A percentile compares a stretch with the other conserved stretches of the same genome.
Conservation (phyloP, 2,888 invertebrate species). For the Horisme vitalbata region DNA sequence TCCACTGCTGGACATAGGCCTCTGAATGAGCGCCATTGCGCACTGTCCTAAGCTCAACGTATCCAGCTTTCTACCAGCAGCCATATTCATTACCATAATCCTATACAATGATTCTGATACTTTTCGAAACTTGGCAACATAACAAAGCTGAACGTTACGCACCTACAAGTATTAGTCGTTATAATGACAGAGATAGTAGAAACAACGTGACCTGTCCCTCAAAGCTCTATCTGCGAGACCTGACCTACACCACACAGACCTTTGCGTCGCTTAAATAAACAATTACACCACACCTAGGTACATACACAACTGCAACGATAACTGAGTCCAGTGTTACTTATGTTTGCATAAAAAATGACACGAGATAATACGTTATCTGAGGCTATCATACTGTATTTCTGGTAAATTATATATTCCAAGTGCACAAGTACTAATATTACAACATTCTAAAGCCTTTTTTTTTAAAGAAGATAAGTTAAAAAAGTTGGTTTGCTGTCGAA, state of each 20-base stretch:
- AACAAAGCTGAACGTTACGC: not conserved
- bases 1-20: too few relatives aligned
- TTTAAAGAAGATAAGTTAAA: too few relatives aligned
- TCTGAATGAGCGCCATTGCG: too few relatives aligned
- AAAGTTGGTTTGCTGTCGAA: slow-evolving; percentile 14
- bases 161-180: not conserved
- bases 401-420: slow-evolving; percentile 19
- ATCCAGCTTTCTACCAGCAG: too few relatives aligned
- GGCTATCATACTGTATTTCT: slow-evolving; percentile 34
- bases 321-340: slow-evolving; percentile 69
- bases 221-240: slow-evolving; percentile 51
- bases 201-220: slow-evolving; percentile 29
- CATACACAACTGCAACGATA: slow-evolving; percentile 51
- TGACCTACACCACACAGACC: slow-evolving; percentile 67
- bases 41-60: too few relatives aligned
- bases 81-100: not conserved
- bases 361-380: slow-evolving; percentile 49
- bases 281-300: slow-evolving; percentile 42
- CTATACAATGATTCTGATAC: too few relatives aligned
- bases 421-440: too few relatives aligned
- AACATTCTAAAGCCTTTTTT: too few relatives aligned
- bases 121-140: not conserved
- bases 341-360: slow-evolving; percentile 48
- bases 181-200: not conserved
- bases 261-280: slow-evolving; percentile 61